Conservation (phyloP, 2,797 vertebrate genomes). For the Limosa lapponica region DNA sequence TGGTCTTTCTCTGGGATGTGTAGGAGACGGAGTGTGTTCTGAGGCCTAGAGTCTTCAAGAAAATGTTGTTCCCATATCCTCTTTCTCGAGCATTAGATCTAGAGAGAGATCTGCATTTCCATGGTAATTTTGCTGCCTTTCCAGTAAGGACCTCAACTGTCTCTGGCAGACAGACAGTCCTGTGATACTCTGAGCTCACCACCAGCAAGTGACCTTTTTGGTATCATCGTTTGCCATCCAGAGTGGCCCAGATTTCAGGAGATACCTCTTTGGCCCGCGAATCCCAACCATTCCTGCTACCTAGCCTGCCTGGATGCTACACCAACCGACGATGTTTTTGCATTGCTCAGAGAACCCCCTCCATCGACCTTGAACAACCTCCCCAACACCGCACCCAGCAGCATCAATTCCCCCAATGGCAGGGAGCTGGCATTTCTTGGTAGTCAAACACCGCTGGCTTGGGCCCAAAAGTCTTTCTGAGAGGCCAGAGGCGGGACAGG, state of each 20-base stretch:
- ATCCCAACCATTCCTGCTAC: not conserved
- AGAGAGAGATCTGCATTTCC: not conserved
- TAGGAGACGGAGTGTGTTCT: not conserved
- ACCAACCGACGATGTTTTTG: accelerated
- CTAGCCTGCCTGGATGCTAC: not conserved
- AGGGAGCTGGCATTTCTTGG: not conserved
- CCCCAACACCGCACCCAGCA: not conserved
- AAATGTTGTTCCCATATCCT: not conserved
- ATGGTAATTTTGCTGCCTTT: not conserved
- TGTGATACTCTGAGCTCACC: not conserved
- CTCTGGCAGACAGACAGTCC: not conserved
- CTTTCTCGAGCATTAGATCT: not conserved
- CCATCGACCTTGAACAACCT: not conserved
- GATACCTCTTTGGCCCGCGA: not conserved
- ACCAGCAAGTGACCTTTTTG: not conserved
- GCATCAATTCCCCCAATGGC: too few species aligned
- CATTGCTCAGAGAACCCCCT: not conserved
- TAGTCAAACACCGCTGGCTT: not conserved
- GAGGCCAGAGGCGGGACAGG: not conserved
- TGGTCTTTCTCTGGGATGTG: not conserved
- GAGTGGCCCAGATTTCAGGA: not conserved
- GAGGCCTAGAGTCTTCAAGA: not conserved
- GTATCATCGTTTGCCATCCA: not conserved
- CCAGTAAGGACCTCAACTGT: not conserved
- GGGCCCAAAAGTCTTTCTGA: not conserved